Evolutionary conservation across 30 jellyfish, hydroid and myxozoan species (phyloP).

Genomic region (Aurelia aurita complex sp. Pacific): DNA sequence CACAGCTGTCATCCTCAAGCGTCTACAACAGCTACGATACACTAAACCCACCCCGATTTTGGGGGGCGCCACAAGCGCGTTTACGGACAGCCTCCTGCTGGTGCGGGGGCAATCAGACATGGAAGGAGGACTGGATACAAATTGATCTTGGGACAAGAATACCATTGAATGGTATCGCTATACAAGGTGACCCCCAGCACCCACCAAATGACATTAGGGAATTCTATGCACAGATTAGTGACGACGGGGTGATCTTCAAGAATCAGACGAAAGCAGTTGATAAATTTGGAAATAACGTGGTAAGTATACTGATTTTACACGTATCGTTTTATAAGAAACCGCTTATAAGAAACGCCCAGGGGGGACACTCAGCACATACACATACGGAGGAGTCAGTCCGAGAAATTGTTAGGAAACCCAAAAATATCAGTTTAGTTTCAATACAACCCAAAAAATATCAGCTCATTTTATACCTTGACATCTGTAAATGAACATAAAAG

Average conservation of each 20-base stretch:
- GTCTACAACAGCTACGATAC: not conserved
- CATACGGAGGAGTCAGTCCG: too few species aligned
- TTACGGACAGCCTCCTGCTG: conserved; percentile 39
- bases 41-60: not conserved
- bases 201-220: conserved; percentile 36
- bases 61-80: conserved; percentile 42
- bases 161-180: conserved; percentile 27
- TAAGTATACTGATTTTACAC: not conserved
- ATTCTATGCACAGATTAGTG: conserved; percentile 26
- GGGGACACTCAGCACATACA: too few species aligned
- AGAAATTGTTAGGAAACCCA: too few species aligned
- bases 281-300: conserved; percentile 22
- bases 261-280: conserved; percentile 7
- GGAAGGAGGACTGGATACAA: conserved; percentile 39
- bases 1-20: conserved; percentile 8
- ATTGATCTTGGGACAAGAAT: conserved; percentile 23
- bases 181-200: conserved; percentile 47
- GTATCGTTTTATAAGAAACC: too few species aligned
- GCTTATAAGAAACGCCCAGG: too few species aligned
- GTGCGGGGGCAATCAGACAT: conserved; percentile 24
- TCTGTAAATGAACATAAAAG: too few species aligned
- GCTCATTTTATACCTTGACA: too few species aligned
- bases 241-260: conserved; percentile 26
- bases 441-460: too few species aligned
- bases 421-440: too few species aligned